Evolutionary conservation across 2,797 vertebrate genomes (phyloP).

Genomic region (Clamator glandarius): DNA sequence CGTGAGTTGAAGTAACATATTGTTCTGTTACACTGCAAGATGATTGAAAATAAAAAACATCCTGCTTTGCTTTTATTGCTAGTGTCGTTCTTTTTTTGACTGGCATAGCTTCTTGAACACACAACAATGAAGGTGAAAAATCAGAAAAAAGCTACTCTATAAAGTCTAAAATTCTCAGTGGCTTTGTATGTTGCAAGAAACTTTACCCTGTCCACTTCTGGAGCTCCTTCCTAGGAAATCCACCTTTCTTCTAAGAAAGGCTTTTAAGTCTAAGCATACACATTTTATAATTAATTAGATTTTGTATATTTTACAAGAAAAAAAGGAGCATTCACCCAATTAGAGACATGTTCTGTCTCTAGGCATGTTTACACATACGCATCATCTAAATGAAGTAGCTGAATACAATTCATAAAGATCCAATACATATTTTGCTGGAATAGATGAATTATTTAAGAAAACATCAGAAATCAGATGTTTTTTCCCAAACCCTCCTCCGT

Average conservation of each 20-base stretch:
- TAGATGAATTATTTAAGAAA: slow-evolving; percentile 20
- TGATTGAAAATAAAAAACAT: background rate
- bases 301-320: background rate
- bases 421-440: background rate
- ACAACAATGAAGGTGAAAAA: background rate
- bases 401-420: background rate
- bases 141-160: background rate
- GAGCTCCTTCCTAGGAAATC: background rate
- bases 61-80: background rate
- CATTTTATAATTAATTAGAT: background rate
- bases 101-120: slow-evolving; percentile 10
- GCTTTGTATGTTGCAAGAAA: background rate
- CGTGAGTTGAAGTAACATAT: background rate
- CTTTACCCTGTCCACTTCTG: background rate
- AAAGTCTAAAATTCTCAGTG: background rate
- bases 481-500: background rate
- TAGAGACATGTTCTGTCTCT: background rate
- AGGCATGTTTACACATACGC: background rate
- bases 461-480: background rate
- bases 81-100: background rate
- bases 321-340: background rate
- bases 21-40: background rate
- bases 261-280: background rate
- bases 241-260: background rate
- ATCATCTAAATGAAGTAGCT: background rate